Conservation (phyloP, 1,140 invertebrate species). For the Leptinotarsa defecta region DNA sequence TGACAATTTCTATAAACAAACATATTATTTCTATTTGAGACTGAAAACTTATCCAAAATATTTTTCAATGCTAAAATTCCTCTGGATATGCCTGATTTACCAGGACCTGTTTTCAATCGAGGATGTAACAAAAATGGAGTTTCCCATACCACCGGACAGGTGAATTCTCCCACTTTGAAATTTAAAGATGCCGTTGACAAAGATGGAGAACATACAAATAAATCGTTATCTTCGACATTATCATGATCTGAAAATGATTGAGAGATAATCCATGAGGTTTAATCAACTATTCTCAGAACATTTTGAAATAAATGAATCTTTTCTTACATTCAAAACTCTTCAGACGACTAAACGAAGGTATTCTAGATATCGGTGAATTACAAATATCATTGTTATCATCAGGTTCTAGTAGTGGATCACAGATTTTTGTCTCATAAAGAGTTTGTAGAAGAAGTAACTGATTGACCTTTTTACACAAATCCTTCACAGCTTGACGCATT, state of each 20-base stretch:
- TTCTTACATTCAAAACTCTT: conserved; percentile 50
- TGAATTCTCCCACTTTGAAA: conserved; percentile 70
- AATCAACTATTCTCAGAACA: not conserved
- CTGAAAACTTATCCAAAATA: conserved; percentile 74
- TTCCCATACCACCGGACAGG: conserved; percentile 76
- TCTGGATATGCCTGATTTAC: conserved; percentile 64
- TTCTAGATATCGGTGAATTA: conserved; percentile 37
- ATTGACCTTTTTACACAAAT: conserved; percentile 72
- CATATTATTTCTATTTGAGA: conserved; percentile 79
- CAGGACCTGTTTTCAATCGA: conserved; percentile 69
- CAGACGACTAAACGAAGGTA: conserved; percentile 40
- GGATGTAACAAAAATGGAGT: conserved; percentile 74
- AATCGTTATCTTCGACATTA: conserved; percentile 45
- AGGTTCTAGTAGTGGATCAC: conserved; percentile 71
- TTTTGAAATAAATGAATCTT: not conserved
- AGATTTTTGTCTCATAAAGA: conserved; percentile 72
- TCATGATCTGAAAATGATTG: conserved; percentile 37
- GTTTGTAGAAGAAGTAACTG: conserved; percentile 73
- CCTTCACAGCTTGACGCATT: conserved; percentile 63
- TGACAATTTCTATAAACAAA: conserved; percentile 76
- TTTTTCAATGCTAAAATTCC: conserved; percentile 69
- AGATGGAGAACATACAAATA: conserved; percentile 40
- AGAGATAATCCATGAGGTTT: not conserved
- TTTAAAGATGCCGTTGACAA: conserved; percentile 60
- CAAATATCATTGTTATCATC: conserved; percentile 56